These are phyloP conservation scores for Digitonthophagus gazella DNA, from an alignment of 2,888 invertebrate genomes.

Conservation along the genomic window DNA sequence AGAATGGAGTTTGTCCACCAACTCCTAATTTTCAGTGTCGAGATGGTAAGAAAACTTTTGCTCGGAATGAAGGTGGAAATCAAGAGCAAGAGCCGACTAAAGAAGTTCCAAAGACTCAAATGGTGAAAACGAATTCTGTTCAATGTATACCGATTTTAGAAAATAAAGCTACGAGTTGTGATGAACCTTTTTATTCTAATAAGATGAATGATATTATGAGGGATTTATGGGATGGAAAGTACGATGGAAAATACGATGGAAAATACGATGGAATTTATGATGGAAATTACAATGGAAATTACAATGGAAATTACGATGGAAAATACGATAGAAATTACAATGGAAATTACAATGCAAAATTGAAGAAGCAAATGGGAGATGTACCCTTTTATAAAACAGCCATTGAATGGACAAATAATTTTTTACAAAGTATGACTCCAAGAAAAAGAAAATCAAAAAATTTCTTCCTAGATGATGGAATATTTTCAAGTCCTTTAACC, in stretches of 20 bases:
- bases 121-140: constrained; percentile 20
- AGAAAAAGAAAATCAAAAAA: neutral
- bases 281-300: no score
- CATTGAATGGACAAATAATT: neutral
- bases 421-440: neutral
- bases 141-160: constrained; percentile 22
- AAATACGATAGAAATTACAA: no score
- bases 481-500: neutral
- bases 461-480: neutral
- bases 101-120: constrained; percentile 18
- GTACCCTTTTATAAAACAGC: neutral
- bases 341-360: no score
- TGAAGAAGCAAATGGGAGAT: neutral
- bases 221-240: neutral
- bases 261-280: no score
- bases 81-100: neutral
- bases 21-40: neutral
- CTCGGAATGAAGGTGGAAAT: neutral
- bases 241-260: neutral
- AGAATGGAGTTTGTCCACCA: neutral
- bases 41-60: neutral
- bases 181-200: neutral
- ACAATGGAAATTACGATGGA: neutral
- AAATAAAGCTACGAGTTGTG: constrained; percentile 21
- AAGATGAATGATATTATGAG: neutral